Base-by-base conservation (phyloP, 2,113 vertebrate species). In the Struthio camelus region DNA sequence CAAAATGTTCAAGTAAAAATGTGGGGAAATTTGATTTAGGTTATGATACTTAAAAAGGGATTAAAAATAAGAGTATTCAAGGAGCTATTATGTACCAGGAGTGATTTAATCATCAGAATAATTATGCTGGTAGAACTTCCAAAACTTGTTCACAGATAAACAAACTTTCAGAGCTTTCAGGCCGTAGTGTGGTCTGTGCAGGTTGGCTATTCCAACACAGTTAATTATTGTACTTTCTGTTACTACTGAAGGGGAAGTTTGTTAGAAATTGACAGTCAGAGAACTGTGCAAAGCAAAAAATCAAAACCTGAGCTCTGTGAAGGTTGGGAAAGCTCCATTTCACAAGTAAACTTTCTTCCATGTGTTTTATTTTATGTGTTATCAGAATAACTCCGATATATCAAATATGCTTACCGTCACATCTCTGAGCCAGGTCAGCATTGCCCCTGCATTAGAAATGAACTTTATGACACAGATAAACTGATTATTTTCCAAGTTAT, bases 31-130 rank as follows among this genome's bases (percentile, higher is more conserved):
- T 83, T 69, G 19, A 56, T 92, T 87, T 66, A 58, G 53, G 30
- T 53, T 82, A 51, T 2, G 2, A 34, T 65, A 62, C 2, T 67
- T 91, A 46, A 32, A 62, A 87, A 91, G 23, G 58, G 19, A 84
- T 89, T 96, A 87, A 92, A 93, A 89, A 56, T 50, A 76, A 46
- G 27, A 73, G 48, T 42, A 66, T 53, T 87, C 73, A 80, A 81
- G 95, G 70, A 87, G 11, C 30, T 12, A 11, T 69, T 71, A 71
- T 20, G 14, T 87, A 81, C 76, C 13, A 62, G 27, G 17, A 66
- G 5, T 0, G 0, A 38, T 66, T 85, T 71, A 90, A 59, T 83
- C 67, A 83, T 85, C 82, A 90, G 50, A 84, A 58, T 58, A 87
- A 87, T 92, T 92, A 53, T 28, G 25, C 20, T 84, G 50, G 44